phyloP scores from a whole-genome alignment of 1,140 invertebrate species.

The Temnothorax nylanderi region DNA sequence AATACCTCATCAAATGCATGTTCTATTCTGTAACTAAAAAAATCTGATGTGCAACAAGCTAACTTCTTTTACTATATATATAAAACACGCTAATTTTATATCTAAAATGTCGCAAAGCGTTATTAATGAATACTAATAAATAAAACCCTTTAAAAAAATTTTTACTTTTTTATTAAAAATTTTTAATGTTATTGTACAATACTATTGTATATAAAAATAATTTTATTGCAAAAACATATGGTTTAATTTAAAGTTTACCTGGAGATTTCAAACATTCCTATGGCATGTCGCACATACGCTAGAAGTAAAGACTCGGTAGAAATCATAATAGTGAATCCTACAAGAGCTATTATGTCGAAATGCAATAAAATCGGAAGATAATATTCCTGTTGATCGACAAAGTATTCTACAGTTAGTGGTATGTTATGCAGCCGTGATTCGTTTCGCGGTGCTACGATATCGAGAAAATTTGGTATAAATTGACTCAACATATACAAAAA shows the following conservation, averaged over 20 bases:
- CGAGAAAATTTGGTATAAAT: slow-evolving; percentile 34
- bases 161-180: not conserved
- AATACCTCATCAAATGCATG: slow-evolving; percentile 39
- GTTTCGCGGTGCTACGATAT: slow-evolving; percentile 23
- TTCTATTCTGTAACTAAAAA: slow-evolving; percentile 49
- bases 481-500: slow-evolving; percentile 14
- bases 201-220: not conserved
- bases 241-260: slow-evolving; percentile 51
- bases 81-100: slow-evolving; percentile 3
- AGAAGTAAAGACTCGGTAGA: slow-evolving; percentile 29
- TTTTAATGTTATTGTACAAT: not conserved
- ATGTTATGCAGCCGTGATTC: slow-evolving; percentile 18
- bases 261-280: slow-evolving; percentile 47
- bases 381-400: slow-evolving; percentile 36
- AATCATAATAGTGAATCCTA: slow-evolving; percentile 28
- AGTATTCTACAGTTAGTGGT: slow-evolving; percentile 35
- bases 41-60: not conserved
- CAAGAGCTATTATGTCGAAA: slow-evolving; percentile 18
- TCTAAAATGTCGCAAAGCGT: not conserved
- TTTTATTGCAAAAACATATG: not conserved
- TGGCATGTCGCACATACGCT: slow-evolving; percentile 8
- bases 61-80: not conserved
- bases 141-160: not conserved
- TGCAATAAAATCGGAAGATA: slow-evolving; percentile 49
- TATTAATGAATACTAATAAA: not conserved